Evolutionary conservation across 2,797 vertebrate species (phyloP), one percentile per base, ranked within the genome.

Genomic region (Cichlasoma orientale): DNA sequence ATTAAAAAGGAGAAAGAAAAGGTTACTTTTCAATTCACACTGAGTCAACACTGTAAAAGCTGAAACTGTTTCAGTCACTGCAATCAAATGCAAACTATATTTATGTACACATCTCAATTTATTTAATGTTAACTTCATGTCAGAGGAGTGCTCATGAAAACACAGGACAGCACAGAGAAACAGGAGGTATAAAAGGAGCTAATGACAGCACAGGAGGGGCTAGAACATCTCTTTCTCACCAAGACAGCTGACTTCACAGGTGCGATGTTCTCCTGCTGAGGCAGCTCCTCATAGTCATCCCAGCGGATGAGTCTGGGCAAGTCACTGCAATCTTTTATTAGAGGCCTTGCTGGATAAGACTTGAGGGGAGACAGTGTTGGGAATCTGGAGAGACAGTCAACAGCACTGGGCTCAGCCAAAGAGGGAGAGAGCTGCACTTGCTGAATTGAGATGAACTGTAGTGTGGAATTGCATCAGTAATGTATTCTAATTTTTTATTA

Each of bases 361-460:
- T 97, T 99, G 79, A 99, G 87, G 1, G 98, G 98, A 14, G 98
- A 99, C 19, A 94, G 94, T 77, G 95, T 95, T 88, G 98, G 98
- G 94, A 94, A 94, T 84, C 93, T 94, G 84, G 16, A 25, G 56
- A 78, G 25, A 76, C 53, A 78, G 29, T 68, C 5, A 72, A 79
- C 12, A 66, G 14, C 12, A 38, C n/a, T 13, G 19, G 11, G 33
- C 14, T 86, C 16, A 80, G 38, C 14, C 1, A 0, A 69, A 36
- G 7, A 2, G 12, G 7, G 23, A 47, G 50, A 70, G 44, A 29
- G 54, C 33, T 63, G 19, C 4, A 36, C 21, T 52, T 50, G 53
- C 11, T 38, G 3, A 69, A 66, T 5, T 19, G 10, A 66, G 3
- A 50, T 29, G 1, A 68, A 66, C 16, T 66, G 41, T 19, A 47